Conservation (phyloP, 2,797 vertebrate species). For the Telmatherina bonti region DNA sequence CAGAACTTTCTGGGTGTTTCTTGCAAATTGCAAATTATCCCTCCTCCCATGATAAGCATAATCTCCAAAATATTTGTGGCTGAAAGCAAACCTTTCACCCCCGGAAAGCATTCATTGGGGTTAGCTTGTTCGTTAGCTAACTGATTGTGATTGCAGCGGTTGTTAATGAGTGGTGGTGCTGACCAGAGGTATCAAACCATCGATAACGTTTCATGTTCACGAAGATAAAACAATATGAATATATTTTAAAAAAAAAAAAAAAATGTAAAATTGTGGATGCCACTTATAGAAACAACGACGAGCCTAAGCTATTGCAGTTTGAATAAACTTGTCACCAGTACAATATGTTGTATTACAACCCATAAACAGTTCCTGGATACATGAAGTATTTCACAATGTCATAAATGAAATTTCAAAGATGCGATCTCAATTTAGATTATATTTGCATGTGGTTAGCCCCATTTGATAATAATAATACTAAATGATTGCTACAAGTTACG, state of each 20-base stretch:
- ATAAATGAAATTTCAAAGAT: background rate
- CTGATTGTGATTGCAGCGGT: background rate
- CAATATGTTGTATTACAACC: background rate
- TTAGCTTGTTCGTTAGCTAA: slow-evolving; percentile 44
- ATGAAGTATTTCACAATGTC: background rate
- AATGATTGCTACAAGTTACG: background rate
- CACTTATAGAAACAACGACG: background rate
- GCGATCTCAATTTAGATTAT: background rate
- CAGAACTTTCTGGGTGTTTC: slow-evolving; percentile 25
- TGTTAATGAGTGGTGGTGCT: background rate
- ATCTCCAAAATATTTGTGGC: background rate
- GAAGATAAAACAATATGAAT: background rate
- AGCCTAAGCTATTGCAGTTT: background rate
- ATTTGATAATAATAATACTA: background rate
- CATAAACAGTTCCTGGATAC: background rate
- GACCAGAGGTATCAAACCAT: fast-evolving
- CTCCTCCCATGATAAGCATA: background rate
- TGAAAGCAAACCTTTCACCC: background rate
- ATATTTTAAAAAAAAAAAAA: too few relatives aligned
- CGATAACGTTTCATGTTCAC: background rate
- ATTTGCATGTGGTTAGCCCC: background rate
- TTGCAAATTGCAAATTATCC: background rate
- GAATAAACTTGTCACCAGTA: background rate
- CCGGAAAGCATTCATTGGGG: background rate
- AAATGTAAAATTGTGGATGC: background rate